These are phyloP conservation scores for Cuniculus paca DNA, from an alignment of 2,797 vertebrate species.

Conservation along the genomic window DNA sequence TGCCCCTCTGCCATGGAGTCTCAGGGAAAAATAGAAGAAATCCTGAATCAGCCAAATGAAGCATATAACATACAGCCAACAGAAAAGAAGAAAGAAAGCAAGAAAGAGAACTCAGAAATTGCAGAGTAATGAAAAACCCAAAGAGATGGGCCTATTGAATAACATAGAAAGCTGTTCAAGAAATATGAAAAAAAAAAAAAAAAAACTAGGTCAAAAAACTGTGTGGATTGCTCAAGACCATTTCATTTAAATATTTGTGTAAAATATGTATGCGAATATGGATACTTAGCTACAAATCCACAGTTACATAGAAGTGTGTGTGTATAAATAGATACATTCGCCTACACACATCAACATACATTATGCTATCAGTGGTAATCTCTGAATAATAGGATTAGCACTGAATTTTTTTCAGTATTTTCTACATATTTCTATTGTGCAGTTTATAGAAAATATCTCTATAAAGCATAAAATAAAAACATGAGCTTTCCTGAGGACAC, in stretches of 20 bases:
- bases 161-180: neutral
- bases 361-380: neutral
- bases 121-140: neutral
- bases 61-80: neutral
- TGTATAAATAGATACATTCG: neutral
- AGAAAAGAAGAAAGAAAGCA: neutral
- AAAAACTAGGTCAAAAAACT: neutral
- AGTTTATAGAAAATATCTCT: neutral
- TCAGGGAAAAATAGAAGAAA: neutral
- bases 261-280: neutral
- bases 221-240: neutral
- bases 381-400: neutral
- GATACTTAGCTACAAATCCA: neutral
- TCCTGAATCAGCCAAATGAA: slow-evolving; percentile 31
- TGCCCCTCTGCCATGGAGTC: neutral
- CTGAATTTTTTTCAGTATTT: neutral
- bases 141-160: neutral
- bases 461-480: neutral
- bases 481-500: neutral
- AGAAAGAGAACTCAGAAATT: neutral
- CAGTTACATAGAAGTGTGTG: neutral
- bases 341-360: neutral
- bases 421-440: neutral
- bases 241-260: neutral
- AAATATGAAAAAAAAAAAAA: neutral